Base-by-base conservation (phyloP, 2,888 invertebrate species). In the Tipula lateralis region DNA sequence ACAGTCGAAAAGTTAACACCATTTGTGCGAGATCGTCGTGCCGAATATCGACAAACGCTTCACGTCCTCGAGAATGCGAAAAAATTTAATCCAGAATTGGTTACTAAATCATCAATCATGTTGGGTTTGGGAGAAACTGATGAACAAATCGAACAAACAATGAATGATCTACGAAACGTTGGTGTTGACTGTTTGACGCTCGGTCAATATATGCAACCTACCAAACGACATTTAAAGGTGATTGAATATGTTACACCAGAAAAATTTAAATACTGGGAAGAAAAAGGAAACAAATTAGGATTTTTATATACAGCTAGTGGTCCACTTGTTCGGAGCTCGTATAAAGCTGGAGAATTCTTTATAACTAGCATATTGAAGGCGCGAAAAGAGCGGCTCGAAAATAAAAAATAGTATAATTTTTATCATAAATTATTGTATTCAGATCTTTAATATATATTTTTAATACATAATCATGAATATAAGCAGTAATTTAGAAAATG, bases 171-270 rank as follows among this genome's bases (percentile, higher is more conserved):
- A 83, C 93, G 95, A 85, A 90, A 91, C 30, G 93, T 92, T 0
- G 96, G 94, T 39, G 99, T 99, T 0, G 99, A 99, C 90, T 99
- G 99, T 89, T 90, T 99, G 0, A 99, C 99, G 0, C 91, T 99
- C 4, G 99, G 99, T 0, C 99, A 99, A 88, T 99, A 99, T 91
- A 99, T 99, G 99, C 99, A 99, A 89, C 99, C 99, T 0, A 99
- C 99, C 0, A 99, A 97, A 88, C 92, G 95, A 7, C 99, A 99
- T 90, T 91, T 99, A 30, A 97, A 96, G 91, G 96, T 98, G 0
- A 94, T 94, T 81, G 99, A 99, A 89, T 99, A 99, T 91, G 96
- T 99, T 0, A 98, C 98, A 0, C 99, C 99, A 0, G 96, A 95
- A 86, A 97, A 97, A 90, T 99, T 96, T 89, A 92, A 95, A 87